A percentile compares a stretch with the other conserved stretches of the same genome.
Evolutionary conservation across 2,113 vertebrate species (phyloP).

Genomic region (Phaethornis superciliosus): DNA sequence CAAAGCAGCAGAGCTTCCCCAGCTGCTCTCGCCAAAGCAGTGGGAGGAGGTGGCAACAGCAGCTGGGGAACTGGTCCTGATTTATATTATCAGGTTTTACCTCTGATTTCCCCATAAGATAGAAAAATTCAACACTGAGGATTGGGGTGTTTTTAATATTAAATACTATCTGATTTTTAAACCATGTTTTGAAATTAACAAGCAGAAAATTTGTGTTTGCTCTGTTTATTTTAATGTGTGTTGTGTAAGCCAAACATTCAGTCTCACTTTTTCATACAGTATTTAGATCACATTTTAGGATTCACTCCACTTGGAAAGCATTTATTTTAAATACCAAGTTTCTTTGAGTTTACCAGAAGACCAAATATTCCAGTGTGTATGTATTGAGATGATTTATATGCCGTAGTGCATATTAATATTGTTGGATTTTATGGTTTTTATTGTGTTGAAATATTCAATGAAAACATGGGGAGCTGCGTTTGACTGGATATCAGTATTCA

Average conservation of each 20-base stretch:
- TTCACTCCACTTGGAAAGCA: neutral
- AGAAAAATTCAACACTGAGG: neutral
- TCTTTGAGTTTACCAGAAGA: neutral
- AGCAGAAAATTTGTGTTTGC: neutral
- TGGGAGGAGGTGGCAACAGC: neutral
- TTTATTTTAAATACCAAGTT: neutral
- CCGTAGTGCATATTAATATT: neutral
- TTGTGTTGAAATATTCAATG: neutral
- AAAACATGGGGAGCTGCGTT: neutral
- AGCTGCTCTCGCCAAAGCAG: neutral
- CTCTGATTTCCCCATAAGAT: neutral
- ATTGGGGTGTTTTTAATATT: neutral
- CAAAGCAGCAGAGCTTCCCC: neutral
- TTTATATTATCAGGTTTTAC: neutral
- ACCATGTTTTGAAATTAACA: neutral
- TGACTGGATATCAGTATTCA: neutral
- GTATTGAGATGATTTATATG: neutral
- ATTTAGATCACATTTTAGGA: neutral
- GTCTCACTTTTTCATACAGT: neutral
- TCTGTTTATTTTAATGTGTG: neutral
- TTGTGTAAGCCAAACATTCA: neutral
- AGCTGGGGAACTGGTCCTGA: neutral
- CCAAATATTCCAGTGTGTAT: neutral
- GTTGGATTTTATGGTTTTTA: neutral
- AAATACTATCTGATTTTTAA: neutral